A percentile compares a stretch with the other conserved stretches of the same genome.
Evolutionary conservation across 2,888 invertebrate species (phyloP).

Genomic region (Chironomus tentans): DNA sequence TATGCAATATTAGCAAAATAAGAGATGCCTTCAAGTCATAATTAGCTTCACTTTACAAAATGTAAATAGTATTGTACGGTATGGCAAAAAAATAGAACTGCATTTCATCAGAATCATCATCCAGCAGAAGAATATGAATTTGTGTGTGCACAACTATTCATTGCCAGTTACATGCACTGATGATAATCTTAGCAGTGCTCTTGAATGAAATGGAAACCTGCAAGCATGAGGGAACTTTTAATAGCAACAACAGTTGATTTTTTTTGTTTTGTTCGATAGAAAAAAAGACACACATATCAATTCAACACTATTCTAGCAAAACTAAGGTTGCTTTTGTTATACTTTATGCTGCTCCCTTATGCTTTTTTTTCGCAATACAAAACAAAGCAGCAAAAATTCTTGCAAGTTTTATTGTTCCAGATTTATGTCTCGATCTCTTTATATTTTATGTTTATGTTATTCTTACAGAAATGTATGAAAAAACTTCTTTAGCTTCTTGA

Average conservation of each 20-base stretch:
- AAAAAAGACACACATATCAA: not conserved
- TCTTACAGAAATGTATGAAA: not conserved
- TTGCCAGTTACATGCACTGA: conserved; percentile 5
- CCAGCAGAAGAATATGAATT: not conserved
- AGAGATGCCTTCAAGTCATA: conserved; percentile 15
- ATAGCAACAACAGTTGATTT: conserved; percentile 1
- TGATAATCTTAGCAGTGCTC: conserved; percentile 13
- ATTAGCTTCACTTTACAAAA: conserved; percentile 20
- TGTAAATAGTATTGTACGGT: not conserved
- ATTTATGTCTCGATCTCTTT: not conserved
- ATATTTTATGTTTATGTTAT: not conserved
- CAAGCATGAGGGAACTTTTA: conserved; percentile 2
- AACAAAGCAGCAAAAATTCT: not conserved
- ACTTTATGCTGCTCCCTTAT: not conserved
- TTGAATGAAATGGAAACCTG: conserved; percentile 20
- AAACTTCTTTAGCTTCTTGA: not conserved
- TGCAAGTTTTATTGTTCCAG: not conserved
- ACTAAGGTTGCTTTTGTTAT: not conserved
- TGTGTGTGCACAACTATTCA: conserved; percentile 10
- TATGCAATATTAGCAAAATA: conserved; percentile 11
- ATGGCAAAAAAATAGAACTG: not conserved
- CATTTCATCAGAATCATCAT: not conserved
- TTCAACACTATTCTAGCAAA: not conserved
- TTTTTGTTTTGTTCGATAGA: not conserved
- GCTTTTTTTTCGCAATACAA: not conserved